Base-by-base conservation (phyloP, 2,113 vertebrate genomes). In the Caracal caracal region DNA sequence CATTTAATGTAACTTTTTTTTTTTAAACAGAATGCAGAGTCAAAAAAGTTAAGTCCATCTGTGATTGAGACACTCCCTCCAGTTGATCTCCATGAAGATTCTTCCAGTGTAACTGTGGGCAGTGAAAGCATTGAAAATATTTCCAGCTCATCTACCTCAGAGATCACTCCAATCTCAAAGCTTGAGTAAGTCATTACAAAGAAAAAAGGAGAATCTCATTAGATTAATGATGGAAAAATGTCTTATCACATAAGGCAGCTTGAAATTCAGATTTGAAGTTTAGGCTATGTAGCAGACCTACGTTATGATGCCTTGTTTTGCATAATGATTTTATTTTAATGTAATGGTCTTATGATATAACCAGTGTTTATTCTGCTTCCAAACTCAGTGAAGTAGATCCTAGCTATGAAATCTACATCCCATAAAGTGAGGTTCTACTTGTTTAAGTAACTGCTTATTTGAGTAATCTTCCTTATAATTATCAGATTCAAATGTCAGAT, bases 121-220 rank as follows among this genome's bases (percentile, higher is more conserved):
- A 98, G 97, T 98, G 99, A 99, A 98, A 99, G 99, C 71, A 94
- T 96, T 93, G 99, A 99, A 98, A 99, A 99, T 95, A 97, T 97
- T 95, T 98, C 98, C 95, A 98, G 98, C 98, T 98, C 98, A 98
- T 99, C 99, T 99, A 99, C 99, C 99, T 99, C 99, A 99, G 98
- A 99, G 97, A 99, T 98, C 89, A 97, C 98, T 97, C 97, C 98
- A 90, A 94, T 98, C 89, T 97, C 98, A 24, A 98, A 99, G 92
- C 98, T 99, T 13, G 95, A 99, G 99, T 99, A 99, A 99, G 99
- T 87, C 61, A 88, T 93, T 66, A 61, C 33, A 80, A 82, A 94
- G 63, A n/a, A 61, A 51, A 84, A 63, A 33, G 79, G 30, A 51
- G 20, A 61, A 66, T 80, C 47, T 93, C n/a, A 26, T 59, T 78